phyloP scores from a whole-genome alignment of 2,888 invertebrate genomes.

The Drosophila peninsularis region DNA sequence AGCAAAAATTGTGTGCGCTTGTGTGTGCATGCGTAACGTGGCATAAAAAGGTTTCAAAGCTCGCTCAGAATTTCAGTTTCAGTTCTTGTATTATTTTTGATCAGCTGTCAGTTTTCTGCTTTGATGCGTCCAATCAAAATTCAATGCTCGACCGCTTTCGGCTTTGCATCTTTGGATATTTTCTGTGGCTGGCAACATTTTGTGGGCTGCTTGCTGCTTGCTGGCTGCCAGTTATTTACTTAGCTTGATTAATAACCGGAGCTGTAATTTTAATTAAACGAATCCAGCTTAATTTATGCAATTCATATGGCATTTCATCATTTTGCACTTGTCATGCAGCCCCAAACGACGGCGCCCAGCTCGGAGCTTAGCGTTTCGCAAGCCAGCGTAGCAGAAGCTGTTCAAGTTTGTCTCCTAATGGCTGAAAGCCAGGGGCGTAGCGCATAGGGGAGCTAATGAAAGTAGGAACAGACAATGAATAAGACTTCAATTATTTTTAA shows the following conservation, averaged over 20 bases:
- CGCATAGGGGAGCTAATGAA: not conserved
- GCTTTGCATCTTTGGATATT: conserved; percentile 3
- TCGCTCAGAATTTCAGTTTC: not conserved
- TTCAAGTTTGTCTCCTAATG: conserved; percentile 39
- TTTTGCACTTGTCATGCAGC: conserved; percentile 79
- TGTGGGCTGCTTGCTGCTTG: not conserved
- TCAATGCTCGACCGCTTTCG: conserved; percentile 56
- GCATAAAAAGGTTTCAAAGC: conserved; percentile 27
- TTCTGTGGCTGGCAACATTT: conserved; percentile 6
- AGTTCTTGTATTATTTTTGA: conserved; percentile 9
- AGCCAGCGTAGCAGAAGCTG: conserved; percentile 27
- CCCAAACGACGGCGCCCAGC: conserved; percentile 18
- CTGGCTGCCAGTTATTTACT: conserved; percentile 32
- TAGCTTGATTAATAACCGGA: conserved; percentile 72
- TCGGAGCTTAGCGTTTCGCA: conserved; percentile 8
- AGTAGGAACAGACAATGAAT: no score
- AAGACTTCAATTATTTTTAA: no score
- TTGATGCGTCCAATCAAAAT: conserved; percentile 76
- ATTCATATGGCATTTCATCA: conserved; percentile 79
- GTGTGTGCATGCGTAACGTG: conserved; percentile 15
- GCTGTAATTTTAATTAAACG: conserved; percentile 79
- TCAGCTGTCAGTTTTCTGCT: conserved; percentile 60
- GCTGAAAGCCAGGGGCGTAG: conserved; percentile 17
- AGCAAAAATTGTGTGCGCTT: not conserved
- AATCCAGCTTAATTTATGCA: conserved; percentile 80